Evolutionary conservation across 2,797 vertebrate species (phyloP), one percentile per base, ranked within the genome.

Genomic region (Spheniscus humboldti): DNA sequence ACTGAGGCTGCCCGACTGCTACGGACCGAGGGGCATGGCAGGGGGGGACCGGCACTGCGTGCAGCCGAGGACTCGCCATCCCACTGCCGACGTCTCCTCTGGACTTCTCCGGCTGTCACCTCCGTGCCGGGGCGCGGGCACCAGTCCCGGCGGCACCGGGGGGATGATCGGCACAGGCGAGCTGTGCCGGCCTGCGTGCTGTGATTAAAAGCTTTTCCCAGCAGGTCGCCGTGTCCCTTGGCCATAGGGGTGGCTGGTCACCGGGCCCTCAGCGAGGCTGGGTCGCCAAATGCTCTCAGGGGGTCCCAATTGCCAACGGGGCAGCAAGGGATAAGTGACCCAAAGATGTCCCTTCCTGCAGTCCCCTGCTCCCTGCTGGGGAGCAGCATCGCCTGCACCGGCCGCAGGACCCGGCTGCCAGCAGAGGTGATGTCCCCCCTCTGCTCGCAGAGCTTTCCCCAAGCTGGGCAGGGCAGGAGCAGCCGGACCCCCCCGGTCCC

Each of bases 201-300:
- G 7, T 3, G 11, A 95, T 91, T 95, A 96, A 96, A 95, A 57
- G 52, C 48, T 77, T 94, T 66, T 55, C 78, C 52, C 63, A 48
- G 31, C 0, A 14, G 48, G 56, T 63, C 33, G 1, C 15, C 0
- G 0, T 5, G 7, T 80, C 56, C 50, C 41, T 73, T 1, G 31
- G 79, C 41, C 63, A 0, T 1, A 13, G 74, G 4, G 39, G 27
- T 24, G 53, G 52, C 55, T 3, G 8, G 18, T 50, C 66, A 64
- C 45, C 39, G 11, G 25, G 24, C 62, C 56, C 3, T 2, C 43
- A 20, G 43, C 0, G 2, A 62, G 62, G 28, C 13, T 19, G 28
- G 28, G 28, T 13, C 52, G 45, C 81, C 71, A 13, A 45, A 22
- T 2, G 19, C 20, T 41, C 12, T 20, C 50, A 8, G 30, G 50